A percentile compares a stretch with the other conserved stretches of the same genome.
Evolutionary conservation across 2,797 vertebrate genomes (phyloP).

Genomic region (Leptodactylus fallax): DNA sequence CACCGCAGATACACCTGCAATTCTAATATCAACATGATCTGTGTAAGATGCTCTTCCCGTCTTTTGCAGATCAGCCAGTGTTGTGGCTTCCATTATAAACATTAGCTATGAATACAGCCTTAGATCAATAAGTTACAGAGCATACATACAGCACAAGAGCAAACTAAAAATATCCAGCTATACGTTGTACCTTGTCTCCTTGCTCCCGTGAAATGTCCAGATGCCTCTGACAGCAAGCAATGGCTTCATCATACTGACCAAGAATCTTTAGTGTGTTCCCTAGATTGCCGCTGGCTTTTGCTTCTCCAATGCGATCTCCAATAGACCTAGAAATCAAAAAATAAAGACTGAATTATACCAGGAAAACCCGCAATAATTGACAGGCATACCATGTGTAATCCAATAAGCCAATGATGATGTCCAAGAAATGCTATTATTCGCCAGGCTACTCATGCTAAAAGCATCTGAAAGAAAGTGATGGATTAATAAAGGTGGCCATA

Average conservation of each 20-base stretch:
- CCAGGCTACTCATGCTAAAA: no score
- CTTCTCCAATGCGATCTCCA: conserved; percentile 93
- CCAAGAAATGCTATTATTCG: no score
- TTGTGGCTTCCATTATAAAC: not conserved
- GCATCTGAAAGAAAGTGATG: no score
- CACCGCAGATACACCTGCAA: no score
- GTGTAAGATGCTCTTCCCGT: no score
- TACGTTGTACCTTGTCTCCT: conserved; percentile 87
- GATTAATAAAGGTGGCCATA: no score
- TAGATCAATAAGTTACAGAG: not conserved
- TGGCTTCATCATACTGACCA: conserved; percentile 92
- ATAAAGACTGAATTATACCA: no score
- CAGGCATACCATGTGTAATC: no score
- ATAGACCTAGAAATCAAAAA: conserved; percentile 83
- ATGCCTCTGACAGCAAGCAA: conserved; percentile 94
- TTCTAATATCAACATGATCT: no score
- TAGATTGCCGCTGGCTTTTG: conserved; percentile 96
- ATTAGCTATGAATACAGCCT: not conserved
- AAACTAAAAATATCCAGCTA: not conserved
- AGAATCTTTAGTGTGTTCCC: conserved; percentile 95
- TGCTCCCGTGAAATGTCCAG: conserved; percentile 95
- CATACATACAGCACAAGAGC: not conserved
- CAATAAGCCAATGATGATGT: no score
- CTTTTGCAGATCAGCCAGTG: no score
- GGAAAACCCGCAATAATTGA: no score